Base-by-base conservation (phyloP, 2,113 vertebrate genomes). In the Phylloscopus whistleri region DNA sequence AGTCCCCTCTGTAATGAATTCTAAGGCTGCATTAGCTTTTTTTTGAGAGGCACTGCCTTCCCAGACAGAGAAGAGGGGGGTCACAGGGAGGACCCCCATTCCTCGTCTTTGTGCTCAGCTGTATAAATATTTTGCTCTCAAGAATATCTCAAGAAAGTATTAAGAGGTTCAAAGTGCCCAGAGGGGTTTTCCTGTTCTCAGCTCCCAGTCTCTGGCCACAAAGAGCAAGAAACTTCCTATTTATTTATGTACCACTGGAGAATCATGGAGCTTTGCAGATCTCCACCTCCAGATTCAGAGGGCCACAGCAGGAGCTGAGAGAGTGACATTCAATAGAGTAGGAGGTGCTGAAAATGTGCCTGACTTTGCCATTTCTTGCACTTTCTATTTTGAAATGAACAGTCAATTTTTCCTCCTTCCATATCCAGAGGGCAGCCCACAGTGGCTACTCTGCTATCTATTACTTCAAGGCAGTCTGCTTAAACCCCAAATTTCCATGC, bases 271-370 rank as follows among this genome's bases (percentile, higher is more conserved):
- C 52, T 81, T 82, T 91, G 53, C 67, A 85, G 52, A 52, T 75
- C 77, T 78, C 89, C 67, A 90, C 83, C 67, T 69, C 69, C 73
- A 96, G 69, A 84, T 81, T 94, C 69, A 82, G 69, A 91, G 21
- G 87, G 69, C 64, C 73, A 82, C 60, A 78, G 77, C 56, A 82
- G 58, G 73, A 91, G 66, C 60, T 13, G 20, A 93, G 85, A 74
- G 43, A 67, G 77, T 67, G 56, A 84, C 77, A 70, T 52, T 81
- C 80, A 89, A 30, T 2, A 72, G 74, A 82, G 87, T 37, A 84
- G 70, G 69, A 93, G 60, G 33, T 78, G 64, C 87, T 72, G 69
- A 84, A 75, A 60, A 64, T 39, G 33, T 51, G 64, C 35, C 80
- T 87, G 73, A 72, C 70, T 77, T 68, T 11, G 66, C 46, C 56